These are phyloP conservation scores for Agraylea sexmaculata DNA, from an alignment of 1,140 invertebrate species.

Conservation along the genomic window DNA sequence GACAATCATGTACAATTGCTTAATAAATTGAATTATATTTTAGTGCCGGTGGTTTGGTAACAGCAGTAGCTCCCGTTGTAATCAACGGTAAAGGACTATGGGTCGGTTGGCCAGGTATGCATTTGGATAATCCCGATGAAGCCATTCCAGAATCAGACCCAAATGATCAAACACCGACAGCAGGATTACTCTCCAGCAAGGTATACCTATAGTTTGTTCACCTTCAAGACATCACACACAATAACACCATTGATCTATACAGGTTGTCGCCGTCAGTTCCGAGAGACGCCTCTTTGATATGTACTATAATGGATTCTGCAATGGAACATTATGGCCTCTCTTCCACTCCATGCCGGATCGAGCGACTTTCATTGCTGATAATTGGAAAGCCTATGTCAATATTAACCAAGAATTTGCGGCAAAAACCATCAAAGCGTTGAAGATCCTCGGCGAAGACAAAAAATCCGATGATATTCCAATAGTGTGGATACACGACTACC, in stretches of 20 bases:
- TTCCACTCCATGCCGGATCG: constrained; percentile 82
- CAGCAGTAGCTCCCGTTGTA: constrained; percentile 80
- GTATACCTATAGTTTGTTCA: no score
- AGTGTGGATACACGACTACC: constrained; percentile 88
- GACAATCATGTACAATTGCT: not conserved
- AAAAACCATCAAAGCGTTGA: constrained; percentile 62
- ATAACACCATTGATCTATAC: no score
- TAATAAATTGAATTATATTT: constrained; percentile 20
- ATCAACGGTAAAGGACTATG: constrained; percentile 71
- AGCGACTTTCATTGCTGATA: constrained; percentile 63
- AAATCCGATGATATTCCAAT: constrained; percentile 52
- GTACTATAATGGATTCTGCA: constrained; percentile 88
- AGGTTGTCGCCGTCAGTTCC: constrained; percentile 71
- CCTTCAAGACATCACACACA: no score
- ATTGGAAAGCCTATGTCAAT: constrained; percentile 71
- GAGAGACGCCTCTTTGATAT: constrained; percentile 63
- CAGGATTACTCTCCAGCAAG: constrained; percentile 68
- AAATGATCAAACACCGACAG: constrained; percentile 70
- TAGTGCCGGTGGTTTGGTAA: constrained; percentile 79
- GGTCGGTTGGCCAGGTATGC: constrained; percentile 84
- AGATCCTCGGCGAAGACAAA: constrained; percentile 46
- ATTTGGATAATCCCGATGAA: constrained; percentile 58
- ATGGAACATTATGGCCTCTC: constrained; percentile 83
- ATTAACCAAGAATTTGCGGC: constrained; percentile 75
- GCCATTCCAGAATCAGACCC: constrained; percentile 76